These are phyloP conservation scores for Hemistola chrysoprasaria DNA, from an alignment of 2,888 invertebrate species.

Conservation along the genomic window DNA sequence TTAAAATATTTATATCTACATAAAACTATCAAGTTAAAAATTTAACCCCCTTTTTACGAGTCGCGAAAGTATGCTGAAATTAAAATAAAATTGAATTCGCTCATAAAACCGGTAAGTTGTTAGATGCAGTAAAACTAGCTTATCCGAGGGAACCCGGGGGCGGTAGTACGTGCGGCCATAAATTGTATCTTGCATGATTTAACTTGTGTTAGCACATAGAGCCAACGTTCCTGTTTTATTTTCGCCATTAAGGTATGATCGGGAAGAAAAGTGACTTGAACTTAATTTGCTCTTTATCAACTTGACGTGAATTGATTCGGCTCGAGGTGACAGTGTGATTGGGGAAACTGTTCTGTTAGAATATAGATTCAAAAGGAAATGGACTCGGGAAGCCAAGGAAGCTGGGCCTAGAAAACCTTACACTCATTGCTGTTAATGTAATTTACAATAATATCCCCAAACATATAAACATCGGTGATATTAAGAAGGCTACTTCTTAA, in stretches of 20 bases:
- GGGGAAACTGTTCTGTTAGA: too few species aligned
- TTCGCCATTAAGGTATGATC: conserved; percentile 39
- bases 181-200: conserved; percentile 48
- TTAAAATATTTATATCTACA: not conserved
- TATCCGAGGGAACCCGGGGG: conserved; percentile 30
- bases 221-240: conserved; percentile 46
- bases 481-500: too few species aligned
- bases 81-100: conserved; percentile 22
- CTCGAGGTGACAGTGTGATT: too few species aligned
- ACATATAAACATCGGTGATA: too few species aligned
- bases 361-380: too few species aligned
- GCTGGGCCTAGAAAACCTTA: too few species aligned
- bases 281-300: too few species aligned
- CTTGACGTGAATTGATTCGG: too few species aligned
- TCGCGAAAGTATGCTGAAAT: conserved; percentile 15
- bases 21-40: conserved; percentile 5
- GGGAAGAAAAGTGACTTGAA: conserved; percentile 27
- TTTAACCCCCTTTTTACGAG: conserved; percentile 11
- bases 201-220: conserved; percentile 48
- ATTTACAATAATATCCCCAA: too few species aligned
- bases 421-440: too few species aligned
- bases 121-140: conserved; percentile 32
- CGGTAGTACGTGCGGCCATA: conserved; percentile 42
- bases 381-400: too few species aligned
- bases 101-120: conserved; percentile 28